phyloP scores from a whole-genome alignment of 2,888 invertebrate genomes.

The Sinodicranocentrus sp. region DNA sequence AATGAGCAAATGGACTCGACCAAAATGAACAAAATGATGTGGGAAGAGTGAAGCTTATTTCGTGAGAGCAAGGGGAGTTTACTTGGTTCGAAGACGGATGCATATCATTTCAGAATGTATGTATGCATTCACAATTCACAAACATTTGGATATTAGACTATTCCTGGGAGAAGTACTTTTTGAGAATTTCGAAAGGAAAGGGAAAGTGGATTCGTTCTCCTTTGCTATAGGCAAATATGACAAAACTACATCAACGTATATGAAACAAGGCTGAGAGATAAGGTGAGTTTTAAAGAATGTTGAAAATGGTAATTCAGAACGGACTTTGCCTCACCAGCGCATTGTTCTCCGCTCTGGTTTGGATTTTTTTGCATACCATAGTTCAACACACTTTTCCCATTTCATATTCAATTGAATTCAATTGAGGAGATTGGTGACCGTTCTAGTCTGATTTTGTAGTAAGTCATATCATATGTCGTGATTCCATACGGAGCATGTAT shows the following conservation, averaged over 20 bases:
- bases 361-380: neutral
- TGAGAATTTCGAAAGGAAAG: conserved; percentile 36
- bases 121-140: too few relatives aligned
- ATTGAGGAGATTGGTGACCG: neutral
- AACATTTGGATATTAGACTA: neutral
- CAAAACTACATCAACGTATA: neutral
- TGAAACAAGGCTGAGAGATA: too few relatives aligned
- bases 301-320: conserved; percentile 1
- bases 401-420: conserved; percentile 27
- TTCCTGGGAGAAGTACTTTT: neutral
- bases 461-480: too few relatives aligned
- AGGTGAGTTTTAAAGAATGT: neutral
- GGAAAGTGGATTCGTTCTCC: conserved; percentile 35
- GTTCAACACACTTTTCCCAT: conserved; percentile 40
- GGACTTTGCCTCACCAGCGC: neutral
- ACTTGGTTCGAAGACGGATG: neutral
- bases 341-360: conserved; percentile 8
- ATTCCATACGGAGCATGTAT: too few relatives aligned
- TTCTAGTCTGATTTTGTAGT: too few relatives aligned
- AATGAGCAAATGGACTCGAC: conserved; percentile 17
- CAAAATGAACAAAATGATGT: neutral
- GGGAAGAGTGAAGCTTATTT: neutral
- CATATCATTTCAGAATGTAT: neutral
- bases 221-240: neutral
- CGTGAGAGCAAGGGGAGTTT: conserved; percentile 4